Evolutionary conservation across 92 coral and sea anemone genomes (phyloP).

Genomic region (Blastomussa wellsi): DNA sequence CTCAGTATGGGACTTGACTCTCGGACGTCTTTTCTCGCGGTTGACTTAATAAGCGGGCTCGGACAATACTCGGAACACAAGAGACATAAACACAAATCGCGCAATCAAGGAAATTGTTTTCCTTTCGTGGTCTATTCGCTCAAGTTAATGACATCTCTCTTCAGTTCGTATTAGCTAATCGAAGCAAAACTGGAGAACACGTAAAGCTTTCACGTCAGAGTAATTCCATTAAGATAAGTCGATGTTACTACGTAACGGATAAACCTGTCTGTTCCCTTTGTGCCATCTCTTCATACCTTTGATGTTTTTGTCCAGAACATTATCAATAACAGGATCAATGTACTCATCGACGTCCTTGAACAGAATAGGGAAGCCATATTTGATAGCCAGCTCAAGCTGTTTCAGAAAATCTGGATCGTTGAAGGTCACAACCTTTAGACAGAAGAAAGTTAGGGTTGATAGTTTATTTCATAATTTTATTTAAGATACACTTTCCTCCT

Average conservation of each 20-base stretch:
- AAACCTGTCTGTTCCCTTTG: neutral
- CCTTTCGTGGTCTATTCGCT: too few species aligned
- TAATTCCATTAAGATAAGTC: neutral
- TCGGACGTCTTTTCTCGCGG: too few species aligned
- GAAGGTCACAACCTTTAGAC: constrained; percentile 86
- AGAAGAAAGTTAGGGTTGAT: neutral
- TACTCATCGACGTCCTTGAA: constrained; percentile 99
- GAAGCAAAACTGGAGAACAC: neutral
- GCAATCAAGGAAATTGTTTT: too few species aligned
- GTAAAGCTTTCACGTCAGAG: neutral
- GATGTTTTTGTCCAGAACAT: constrained; percentile 94
- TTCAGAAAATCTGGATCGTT: constrained; percentile 98
- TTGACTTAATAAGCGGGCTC: too few species aligned
- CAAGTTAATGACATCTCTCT: neutral
- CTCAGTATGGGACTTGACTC: too few species aligned
- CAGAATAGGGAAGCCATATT: constrained; percentile 97
- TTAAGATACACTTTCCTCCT: too few species aligned
- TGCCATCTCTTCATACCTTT: constrained; percentile 56
- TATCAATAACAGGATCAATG: constrained; percentile 98
- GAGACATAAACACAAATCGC: too few species aligned
- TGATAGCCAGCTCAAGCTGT: constrained; percentile 97
- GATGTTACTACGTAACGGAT: too few species aligned
- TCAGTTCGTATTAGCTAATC: neutral
- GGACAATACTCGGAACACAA: too few species aligned
- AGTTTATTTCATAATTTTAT: too few species aligned